Conservation (phyloP, 2,797 vertebrate genomes). For the Amphiprion clarkii region DNA sequence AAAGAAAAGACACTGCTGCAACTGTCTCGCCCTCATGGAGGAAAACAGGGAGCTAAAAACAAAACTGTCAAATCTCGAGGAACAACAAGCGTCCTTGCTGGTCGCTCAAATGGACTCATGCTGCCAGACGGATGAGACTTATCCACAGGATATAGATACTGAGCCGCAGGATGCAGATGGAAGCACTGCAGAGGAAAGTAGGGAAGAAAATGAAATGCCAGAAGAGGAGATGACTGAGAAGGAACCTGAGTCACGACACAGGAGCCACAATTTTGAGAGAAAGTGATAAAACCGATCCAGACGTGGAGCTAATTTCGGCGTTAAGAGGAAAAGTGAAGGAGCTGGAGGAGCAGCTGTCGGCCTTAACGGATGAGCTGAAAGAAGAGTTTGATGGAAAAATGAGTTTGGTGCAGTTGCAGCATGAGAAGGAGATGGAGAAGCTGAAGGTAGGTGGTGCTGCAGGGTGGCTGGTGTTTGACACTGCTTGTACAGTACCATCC, state of each 20-base stretch:
- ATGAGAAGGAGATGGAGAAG: conserved; percentile 73
- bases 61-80: conserved; percentile 8
- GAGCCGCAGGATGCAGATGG: conserved; percentile 20
- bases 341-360: conserved; percentile 72
- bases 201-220: conserved; percentile 8
- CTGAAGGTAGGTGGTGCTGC: conserved; percentile 72
- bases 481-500: too few species aligned
- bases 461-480: too few species aligned
- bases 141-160: conserved; percentile 11
- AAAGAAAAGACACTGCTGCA: conserved; percentile 35
- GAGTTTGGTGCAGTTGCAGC: conserved; percentile 56
- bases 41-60: conserved; percentile 48
- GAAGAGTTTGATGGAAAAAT: conserved; percentile 52
- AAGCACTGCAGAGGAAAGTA: not conserved
- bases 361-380: conserved; percentile 50
- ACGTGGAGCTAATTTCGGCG: conserved; percentile 1
- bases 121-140: conserved; percentile 46
- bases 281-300: not conserved
- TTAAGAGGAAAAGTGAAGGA: conserved; percentile 64
- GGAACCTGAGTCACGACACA: not conserved
- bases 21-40: conserved; percentile 30
- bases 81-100: accelerated
- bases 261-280: conserved; percentile 23
- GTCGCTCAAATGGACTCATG: not conserved
- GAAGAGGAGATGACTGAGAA: conserved; percentile 30